Evolutionary conservation across 2,113 vertebrate genomes (phyloP).

Genomic region (Pontoporia blainvillei): DNA sequence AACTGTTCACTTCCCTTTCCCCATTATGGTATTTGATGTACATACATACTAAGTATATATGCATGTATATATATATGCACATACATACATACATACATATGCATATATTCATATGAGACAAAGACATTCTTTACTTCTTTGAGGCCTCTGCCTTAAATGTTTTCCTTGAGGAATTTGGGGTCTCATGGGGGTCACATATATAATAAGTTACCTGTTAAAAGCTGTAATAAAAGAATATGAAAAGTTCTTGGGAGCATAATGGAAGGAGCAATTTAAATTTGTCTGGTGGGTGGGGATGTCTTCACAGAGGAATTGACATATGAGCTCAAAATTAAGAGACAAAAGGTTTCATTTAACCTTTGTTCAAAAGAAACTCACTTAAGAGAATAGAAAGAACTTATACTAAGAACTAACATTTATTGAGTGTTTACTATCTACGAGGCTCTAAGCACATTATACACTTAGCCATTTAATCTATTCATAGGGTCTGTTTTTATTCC

Average conservation of each 20-base stretch:
- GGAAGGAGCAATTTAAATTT: neutral
- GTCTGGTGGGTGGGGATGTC: neutral
- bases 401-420: neutral
- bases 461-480: neutral
- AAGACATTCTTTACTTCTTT: neutral
- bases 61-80: no score
- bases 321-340: neutral
- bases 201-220: neutral
- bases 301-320: neutral
- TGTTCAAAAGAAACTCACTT: conserved; percentile 21
- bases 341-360: conserved; percentile 3
- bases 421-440: neutral
- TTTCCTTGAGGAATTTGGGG: neutral
- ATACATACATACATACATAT: neutral
- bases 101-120: neutral
- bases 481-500: neutral
- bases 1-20: neutral
- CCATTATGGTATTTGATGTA: neutral
- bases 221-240: neutral
- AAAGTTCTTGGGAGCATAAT: neutral
- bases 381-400: neutral
- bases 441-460: neutral
- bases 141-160: neutral
- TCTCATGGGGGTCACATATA: neutral
- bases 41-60: neutral